Base-by-base conservation (phyloP, 2,888 invertebrate genomes). In the Dynastes grantii region DNA sequence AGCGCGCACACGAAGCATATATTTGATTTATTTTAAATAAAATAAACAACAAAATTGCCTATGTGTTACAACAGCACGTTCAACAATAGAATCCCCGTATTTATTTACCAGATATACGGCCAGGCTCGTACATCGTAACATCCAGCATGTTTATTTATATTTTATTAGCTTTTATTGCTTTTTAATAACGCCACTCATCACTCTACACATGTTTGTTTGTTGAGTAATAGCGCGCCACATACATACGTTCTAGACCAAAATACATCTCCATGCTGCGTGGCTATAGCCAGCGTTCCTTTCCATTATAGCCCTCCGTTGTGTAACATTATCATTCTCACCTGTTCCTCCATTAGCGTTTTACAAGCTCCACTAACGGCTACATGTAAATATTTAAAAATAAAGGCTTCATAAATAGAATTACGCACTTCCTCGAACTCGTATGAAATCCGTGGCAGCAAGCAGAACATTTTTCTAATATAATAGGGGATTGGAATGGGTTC, bases 161-260 rank as follows among this genome's bases (percentile, higher is more conserved):
- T 61, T 61, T 61, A 61, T 61, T 61, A 61, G 61, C 61, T 61
- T 61, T 61, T 61, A 61, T 61, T 29, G 61, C 61, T 61, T 61
- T 61, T 61, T 61, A 61, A 61, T 61, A 61, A 61, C 61, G 11
- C 61, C 22, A 61, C 61, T 61, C 61, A 61, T 61, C 61, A 29
- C 61, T 61, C 29, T 29, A 61, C 61, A 29, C 61, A 27, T 61
- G 61, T 29, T 61, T 55, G 55, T 55, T 55, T 61, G 61, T 61
- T 27, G 61, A 61, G 61, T 61, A 61, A 61, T 61, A 11, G 61
- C 61, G 27, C 61, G 61, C 22, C n/a, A 45, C 45, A 45, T 9
- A 40, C 40, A 40, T 45, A 45, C 45, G 11, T 6, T 16, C 4
- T 51, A 51, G 4, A 53, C 53, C 16, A 53, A 53, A 53, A 53